Evolutionary conservation across 2,797 vertebrate genomes (phyloP).

Genomic region (Sebastolobus alascanus): DNA sequence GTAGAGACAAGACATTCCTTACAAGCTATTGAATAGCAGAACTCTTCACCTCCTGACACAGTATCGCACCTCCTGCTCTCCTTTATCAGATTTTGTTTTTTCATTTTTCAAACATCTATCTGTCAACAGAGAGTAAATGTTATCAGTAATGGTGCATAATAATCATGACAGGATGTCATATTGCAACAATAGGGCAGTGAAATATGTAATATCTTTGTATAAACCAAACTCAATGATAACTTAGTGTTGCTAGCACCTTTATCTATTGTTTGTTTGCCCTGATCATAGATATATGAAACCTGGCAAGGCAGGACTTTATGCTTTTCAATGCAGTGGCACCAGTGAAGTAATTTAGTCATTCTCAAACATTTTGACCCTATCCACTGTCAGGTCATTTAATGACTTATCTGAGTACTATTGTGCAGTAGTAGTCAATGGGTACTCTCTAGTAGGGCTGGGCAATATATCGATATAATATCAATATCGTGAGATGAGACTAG

Average conservation of each 20-base stretch:
- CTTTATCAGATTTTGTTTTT: background rate
- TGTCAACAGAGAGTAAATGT: slow-evolving; percentile 9
- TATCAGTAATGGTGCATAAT: background rate
- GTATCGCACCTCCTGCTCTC: background rate
- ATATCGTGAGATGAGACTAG: no score
- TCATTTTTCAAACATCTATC: slow-evolving; percentile 3
- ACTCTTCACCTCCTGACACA: background rate
- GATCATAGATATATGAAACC: background rate
- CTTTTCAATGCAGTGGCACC: background rate
- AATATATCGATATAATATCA: no score
- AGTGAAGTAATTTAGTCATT: background rate
- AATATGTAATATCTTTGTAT: background rate
- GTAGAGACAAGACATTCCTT: background rate
- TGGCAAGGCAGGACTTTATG: background rate
- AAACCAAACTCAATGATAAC: background rate
- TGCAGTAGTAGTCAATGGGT: background rate
- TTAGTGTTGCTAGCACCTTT: background rate
- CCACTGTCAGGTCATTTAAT: background rate
- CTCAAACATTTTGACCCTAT: background rate
- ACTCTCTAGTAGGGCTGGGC: background rate
- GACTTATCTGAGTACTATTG: background rate
- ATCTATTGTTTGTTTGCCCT: background rate
- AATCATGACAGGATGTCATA: background rate
- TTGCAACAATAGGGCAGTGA: background rate
- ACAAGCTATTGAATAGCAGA: background rate